These are phyloP conservation scores for Morelia viridis DNA, from an alignment of 2,797 vertebrate species.

Conservation along the genomic window DNA sequence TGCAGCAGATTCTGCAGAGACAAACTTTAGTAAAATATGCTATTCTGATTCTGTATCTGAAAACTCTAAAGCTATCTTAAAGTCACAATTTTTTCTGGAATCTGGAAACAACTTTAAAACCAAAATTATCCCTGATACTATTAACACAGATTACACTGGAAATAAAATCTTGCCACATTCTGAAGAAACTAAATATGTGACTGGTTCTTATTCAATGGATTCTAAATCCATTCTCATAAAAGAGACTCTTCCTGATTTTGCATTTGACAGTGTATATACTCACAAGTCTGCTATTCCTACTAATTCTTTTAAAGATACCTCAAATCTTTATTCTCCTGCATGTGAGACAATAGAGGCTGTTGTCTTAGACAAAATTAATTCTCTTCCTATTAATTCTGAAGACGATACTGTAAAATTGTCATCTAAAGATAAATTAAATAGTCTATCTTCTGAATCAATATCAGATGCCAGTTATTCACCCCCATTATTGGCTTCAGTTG, in stretches of 20 bases:
- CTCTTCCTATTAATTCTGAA: slow-evolving; percentile 18
- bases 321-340: neutral
- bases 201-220: slow-evolving; percentile 36
- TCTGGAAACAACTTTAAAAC: neutral
- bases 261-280: slow-evolving; percentile 29
- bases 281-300: slow-evolving; percentile 28
- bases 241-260: slow-evolving; percentile 1
- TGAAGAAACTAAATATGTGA: slow-evolving; percentile 16
- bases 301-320: slow-evolving; percentile 34
- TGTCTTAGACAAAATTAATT: neutral
- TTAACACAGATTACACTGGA: slow-evolving; percentile 3
- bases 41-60: slow-evolving; percentile 18
- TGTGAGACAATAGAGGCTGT: neutral
- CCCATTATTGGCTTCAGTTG: slow-evolving; percentile 2
- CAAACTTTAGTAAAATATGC: neutral
- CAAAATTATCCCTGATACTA: slow-evolving; percentile 6
- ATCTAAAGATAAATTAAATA: slow-evolving; percentile 22
- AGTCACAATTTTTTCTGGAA: slow-evolving; percentile 27
- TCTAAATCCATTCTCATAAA: slow-evolving; percentile 39
- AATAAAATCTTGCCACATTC: neutral
- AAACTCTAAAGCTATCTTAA: slow-evolving; percentile 24
- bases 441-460: neutral
- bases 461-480: slow-evolving; percentile 7
- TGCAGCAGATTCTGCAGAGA: slow-evolving; percentile 18
- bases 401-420: neutral